These are phyloP conservation scores for Melieria crassipennis DNA, from an alignment of 2,888 invertebrate genomes.

Conservation along the genomic window DNA sequence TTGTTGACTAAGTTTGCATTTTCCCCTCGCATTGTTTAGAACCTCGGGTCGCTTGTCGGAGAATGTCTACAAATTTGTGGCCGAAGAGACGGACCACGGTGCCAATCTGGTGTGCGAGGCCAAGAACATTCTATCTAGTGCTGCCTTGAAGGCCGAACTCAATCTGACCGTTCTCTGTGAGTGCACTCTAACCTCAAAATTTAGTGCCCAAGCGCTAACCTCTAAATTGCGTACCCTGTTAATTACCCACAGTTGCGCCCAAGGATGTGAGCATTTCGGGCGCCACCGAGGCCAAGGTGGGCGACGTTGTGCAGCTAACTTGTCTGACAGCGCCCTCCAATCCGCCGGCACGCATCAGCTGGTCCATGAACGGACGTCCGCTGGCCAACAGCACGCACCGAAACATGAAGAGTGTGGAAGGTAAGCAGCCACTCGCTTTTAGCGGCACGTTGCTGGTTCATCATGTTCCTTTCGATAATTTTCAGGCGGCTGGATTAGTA, in stretches of 20 bases:
- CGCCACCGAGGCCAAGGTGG: slow-evolving; percentile 57
- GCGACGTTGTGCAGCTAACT: slow-evolving; percentile 53
- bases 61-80: slow-evolving; percentile 60
- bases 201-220: not conserved
- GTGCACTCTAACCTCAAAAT: slow-evolving; percentile 36
- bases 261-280: slow-evolving; percentile 58
- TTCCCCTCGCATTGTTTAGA: slow-evolving; percentile 34
- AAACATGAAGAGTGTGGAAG: slow-evolving; percentile 50
- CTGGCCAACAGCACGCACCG: slow-evolving; percentile 53
- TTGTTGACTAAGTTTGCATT: not conserved
- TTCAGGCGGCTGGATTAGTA: slow-evolving; percentile 55
- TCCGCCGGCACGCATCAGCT: slow-evolving; percentile 59
- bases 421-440: slow-evolving; percentile 24
- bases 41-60: slow-evolving; percentile 63
- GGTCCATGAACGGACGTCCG: slow-evolving; percentile 61
- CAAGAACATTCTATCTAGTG: slow-evolving; percentile 58
- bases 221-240: not conserved
- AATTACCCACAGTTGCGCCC: slow-evolving; percentile 53
- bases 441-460: too few relatives aligned
- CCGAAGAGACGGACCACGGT: slow-evolving; percentile 54
- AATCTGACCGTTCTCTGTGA: slow-evolving; percentile 60
- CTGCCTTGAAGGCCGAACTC: slow-evolving; percentile 55
- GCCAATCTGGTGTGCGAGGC: slow-evolving; percentile 60
- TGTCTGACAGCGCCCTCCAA: slow-evolving; percentile 61
- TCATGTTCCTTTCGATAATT: too few relatives aligned